These are phyloP conservation scores for Brachionichthys hirsutus DNA, from an alignment of 2,113 vertebrate species.

Conservation along the genomic window DNA sequence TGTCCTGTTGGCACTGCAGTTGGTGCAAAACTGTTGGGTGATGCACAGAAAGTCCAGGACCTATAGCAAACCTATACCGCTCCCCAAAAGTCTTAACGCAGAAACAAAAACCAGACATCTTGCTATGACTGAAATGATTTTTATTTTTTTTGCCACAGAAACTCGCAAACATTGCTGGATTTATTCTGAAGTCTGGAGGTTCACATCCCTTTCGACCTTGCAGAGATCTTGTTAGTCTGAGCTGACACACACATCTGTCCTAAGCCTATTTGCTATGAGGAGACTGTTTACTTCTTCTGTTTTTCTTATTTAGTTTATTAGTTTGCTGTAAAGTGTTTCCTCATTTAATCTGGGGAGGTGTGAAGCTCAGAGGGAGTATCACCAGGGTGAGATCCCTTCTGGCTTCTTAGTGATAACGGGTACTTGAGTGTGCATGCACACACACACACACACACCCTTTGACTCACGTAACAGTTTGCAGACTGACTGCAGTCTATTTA, in stretches of 20 bases:
- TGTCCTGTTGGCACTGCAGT: slow-evolving; percentile 7
- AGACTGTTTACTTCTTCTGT: slow-evolving; percentile 19
- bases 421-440: slow-evolving; percentile 11
- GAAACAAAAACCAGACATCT: neutral
- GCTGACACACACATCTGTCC: slow-evolving; percentile 33
- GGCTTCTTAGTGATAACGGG: slow-evolving; percentile 27
- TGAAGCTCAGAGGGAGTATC: slow-evolving; percentile 49
- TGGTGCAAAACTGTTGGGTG: neutral
- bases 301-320: slow-evolving; percentile 36
- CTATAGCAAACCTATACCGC: neutral
- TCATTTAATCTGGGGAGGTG: slow-evolving; percentile 69
- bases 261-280: slow-evolving; percentile 31
- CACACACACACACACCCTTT: slow-evolving; percentile 36
- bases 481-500: slow-evolving; percentile 38
- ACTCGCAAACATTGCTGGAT: slow-evolving; percentile 13
- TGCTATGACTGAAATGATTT: slow-evolving; percentile 7
- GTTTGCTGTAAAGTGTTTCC: slow-evolving; percentile 63
- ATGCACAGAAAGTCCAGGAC: neutral
- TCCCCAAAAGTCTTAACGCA: neutral
- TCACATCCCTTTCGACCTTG: slow-evolving; percentile 9
- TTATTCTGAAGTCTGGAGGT: slow-evolving; percentile 1
- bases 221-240: slow-evolving; percentile 27
- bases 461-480: slow-evolving; percentile 62
- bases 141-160: neutral
- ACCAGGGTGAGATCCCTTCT: slow-evolving; percentile 58